Base-by-base conservation (phyloP, 2,113 vertebrate species). In the Phoxinus phoxinus region DNA sequence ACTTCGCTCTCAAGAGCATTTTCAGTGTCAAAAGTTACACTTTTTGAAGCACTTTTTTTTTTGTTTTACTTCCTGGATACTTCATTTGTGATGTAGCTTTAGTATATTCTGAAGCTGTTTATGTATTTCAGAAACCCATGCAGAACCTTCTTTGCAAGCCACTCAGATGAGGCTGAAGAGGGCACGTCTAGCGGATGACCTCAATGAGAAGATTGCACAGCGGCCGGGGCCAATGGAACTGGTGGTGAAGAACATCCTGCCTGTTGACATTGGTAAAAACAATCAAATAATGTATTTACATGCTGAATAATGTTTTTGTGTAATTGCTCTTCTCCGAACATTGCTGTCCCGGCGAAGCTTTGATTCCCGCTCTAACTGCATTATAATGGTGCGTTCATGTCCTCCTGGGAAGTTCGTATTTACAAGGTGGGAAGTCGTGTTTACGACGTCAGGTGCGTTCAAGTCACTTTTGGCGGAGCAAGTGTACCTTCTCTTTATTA, bases 191-290 rank as follows among this genome's bases (percentile, higher is more conserved):
- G 97, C 98, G 0, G 97, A 99, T 90, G 97, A 99, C 88, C 94
- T 99, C 73, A 99, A 99, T 27, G 98, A 99, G 90, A 99, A 97
- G 94, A 97, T 99, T 71, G 96, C 98, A 56, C 98, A 99, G 87
- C 94, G 98, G 58, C 98, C 98, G 27, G 98, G 98, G 1, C 98
- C 98, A 0, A 96, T 99, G 97, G 98, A 99, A 90, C 94, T 99
- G 88, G 96, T 99, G 53, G 97, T 97, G 94, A 99, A 99, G 88
- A 99, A 99, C 92, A 99, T 99, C 89, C 91, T 99, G 53, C 97
- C 98, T 0, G 97, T 99, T 44, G 97, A 99, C 87, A 97, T 96
- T 91, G 98, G 98, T 96, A 94, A 78, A 75, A 5, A 32, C 6
- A 6, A 48, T n/a, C 9, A 81, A 76, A 67, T 23, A 37, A 5